Evolutionary conservation across 2,113 vertebrate species (phyloP), one percentile per base, ranked within the genome.

Genomic region (Nyctereutes procyonoides): DNA sequence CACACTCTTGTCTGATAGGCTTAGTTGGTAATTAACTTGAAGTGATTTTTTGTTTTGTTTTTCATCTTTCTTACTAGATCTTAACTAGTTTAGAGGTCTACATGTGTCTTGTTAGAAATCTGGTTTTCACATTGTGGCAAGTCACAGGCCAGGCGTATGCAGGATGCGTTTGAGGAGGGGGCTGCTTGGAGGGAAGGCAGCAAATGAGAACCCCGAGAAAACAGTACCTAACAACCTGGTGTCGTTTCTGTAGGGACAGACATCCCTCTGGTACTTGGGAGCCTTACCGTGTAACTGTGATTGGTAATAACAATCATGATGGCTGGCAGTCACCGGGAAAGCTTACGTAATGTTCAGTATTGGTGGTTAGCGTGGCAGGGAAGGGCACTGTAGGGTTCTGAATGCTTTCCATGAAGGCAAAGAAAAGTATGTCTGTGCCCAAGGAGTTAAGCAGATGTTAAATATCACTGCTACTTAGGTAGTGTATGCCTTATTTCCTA

Each of bases 21-120:
- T 55, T 51, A 67, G 32, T 91, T 93, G 58, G 22, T 67, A 80
- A 53, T 74, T 88, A 55, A 55, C 7, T 22, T 19, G 43, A 48
- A 85, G 56, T 74, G 35, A 32, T 30, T 74, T 76, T 63, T 67
- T 26, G 6, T 56, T 86, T 91, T 92, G 43, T 81, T 95, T 73
- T 62, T 92, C 71, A 76, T 73, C 35, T 79, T 88, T 60, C 8
- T 81, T 81, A 71, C 13, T 81, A 55, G 79, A 74, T 93, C 95
- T 95, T 81, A 90, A 69, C 51, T 81, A 71, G 32, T 14, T n/a
- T 73, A 88, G 55, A 81, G 86, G 43, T 83, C 56, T 51, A 1
- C 69, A 58, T 95, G 16, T 76, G 2, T 58, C 9, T 93, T 20
- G 74, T 89, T 74, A 71, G 82, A 77, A 83, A 69, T 80, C 16